Conservation (phyloP, 2,888 invertebrate species). For the Tineola bisselliella region DNA sequence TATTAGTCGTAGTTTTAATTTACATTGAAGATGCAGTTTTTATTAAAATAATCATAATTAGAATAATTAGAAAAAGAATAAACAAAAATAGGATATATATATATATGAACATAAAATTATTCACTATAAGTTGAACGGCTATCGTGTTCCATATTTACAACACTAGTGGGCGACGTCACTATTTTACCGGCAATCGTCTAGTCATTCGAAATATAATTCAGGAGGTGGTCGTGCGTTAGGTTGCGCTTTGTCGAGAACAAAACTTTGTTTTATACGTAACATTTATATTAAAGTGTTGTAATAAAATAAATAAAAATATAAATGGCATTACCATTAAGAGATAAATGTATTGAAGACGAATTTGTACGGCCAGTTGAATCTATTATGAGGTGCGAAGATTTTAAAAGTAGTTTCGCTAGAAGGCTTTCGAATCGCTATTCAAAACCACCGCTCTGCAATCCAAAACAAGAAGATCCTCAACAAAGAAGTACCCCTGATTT, state of each 20-base stretch:
- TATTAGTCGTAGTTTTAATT: too few species aligned
- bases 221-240: not conserved
- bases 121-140: too few species aligned
- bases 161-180: not conserved
- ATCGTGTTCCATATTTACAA: not conserved
- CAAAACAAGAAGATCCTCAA: not conserved
- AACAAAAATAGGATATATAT: too few species aligned
- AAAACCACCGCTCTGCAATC: slow-evolving; percentile 27
- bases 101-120: too few species aligned
- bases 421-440: slow-evolving; percentile 55
- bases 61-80: too few species aligned
- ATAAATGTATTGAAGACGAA: slow-evolving; percentile 26
- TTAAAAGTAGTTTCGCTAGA: slow-evolving; percentile 60
- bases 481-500: not conserved
- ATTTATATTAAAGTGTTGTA: not conserved
- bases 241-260: not conserved
- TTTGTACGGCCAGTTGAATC: slow-evolving; percentile 55
- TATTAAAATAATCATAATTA: too few species aligned
- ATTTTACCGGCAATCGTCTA: not conserved
- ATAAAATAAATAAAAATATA: not conserved
- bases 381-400: slow-evolving; percentile 59
- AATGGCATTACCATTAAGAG: not conserved
- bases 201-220: not conserved
- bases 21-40: too few species aligned
- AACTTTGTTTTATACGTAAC: not conserved